Conservation (phyloP, 2,888 invertebrate genomes). For the Tenthredo notha region DNA sequence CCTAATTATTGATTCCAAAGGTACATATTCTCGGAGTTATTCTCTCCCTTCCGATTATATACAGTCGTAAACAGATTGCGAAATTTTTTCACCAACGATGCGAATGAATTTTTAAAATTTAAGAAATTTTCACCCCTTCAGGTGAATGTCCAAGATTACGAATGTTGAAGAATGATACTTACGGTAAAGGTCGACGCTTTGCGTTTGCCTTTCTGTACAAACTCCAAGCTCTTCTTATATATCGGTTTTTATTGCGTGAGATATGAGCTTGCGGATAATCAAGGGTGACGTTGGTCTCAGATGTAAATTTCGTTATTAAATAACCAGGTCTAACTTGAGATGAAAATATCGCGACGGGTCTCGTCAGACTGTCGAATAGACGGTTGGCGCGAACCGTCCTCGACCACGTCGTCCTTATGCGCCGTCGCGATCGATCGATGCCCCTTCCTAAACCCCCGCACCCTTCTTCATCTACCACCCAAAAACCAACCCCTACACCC, state of each 20-base stretch:
- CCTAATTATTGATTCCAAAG: conserved; percentile 6
- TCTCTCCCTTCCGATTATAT: not conserved
- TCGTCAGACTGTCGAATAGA: conserved; percentile 52
- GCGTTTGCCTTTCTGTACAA: not conserved
- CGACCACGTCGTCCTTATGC: conserved; percentile 43
- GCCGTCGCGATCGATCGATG: conserved; percentile 54
- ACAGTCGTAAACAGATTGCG: not conserved
- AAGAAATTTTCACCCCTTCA: not conserved
- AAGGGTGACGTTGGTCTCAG: not conserved
- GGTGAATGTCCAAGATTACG: not conserved
- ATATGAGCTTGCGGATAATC: not conserved
- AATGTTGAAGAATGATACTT: not conserved
- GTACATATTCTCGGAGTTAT: not conserved
- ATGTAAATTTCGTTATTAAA: not conserved
- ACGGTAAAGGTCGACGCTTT: not conserved
- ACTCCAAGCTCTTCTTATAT: not conserved
- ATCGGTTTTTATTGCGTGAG: not conserved
- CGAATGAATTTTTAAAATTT: not conserved
- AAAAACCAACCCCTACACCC: conserved; percentile 1
- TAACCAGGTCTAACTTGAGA: conserved; percentile 26
- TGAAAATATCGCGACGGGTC: conserved; percentile 50
- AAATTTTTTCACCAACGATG: not conserved
- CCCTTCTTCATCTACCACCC: conserved; percentile 10
- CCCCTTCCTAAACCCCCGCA: conserved; percentile 7
- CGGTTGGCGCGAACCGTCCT: conserved; percentile 53